Evolutionary conservation across 1,140 invertebrate species (phyloP).

Genomic region (Zaprionus lachaisei): DNA sequence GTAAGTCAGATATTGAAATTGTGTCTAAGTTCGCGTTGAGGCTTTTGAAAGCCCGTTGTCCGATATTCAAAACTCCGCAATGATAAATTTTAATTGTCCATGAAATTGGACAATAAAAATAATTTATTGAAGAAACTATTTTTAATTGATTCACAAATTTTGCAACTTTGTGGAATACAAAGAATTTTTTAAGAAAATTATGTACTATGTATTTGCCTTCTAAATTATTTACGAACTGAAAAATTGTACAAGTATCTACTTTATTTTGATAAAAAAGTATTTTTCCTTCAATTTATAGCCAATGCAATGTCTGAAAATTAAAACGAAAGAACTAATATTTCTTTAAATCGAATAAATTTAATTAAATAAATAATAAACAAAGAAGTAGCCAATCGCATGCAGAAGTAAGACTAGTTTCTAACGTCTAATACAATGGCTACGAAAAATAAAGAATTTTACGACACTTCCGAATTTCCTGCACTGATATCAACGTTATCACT

Average conservation of each 20-base stretch:
- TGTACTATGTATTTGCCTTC: not conserved
- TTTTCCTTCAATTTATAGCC: constrained; percentile 79
- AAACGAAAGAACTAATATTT: constrained; percentile 27
- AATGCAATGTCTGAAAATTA: constrained; percentile 57
- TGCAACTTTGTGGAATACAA: not conserved
- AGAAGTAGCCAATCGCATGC: constrained; percentile 46
- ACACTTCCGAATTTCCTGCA: constrained; percentile 40
- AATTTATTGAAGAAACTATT: not conserved
- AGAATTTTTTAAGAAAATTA: not conserved
- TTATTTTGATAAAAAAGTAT: constrained; percentile 60
- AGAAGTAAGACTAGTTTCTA: constrained; percentile 29
- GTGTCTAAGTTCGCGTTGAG: no score
- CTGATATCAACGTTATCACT: constrained; percentile 58
- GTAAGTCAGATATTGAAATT: no score
- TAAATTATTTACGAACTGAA: not conserved
- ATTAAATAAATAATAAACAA: constrained; percentile 28
- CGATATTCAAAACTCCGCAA: no score
- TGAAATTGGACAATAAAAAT: no score
- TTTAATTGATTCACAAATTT: not conserved
- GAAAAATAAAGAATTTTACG: constrained; percentile 32
- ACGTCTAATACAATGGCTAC: constrained; percentile 40
- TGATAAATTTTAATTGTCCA: no score
- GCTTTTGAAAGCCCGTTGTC: no score
- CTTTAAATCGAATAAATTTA: constrained; percentile 22
- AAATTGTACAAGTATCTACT: constrained; percentile 29